phyloP scores from a whole-genome alignment of 2,888 invertebrate genomes.

The Dasypolia templi region DNA sequence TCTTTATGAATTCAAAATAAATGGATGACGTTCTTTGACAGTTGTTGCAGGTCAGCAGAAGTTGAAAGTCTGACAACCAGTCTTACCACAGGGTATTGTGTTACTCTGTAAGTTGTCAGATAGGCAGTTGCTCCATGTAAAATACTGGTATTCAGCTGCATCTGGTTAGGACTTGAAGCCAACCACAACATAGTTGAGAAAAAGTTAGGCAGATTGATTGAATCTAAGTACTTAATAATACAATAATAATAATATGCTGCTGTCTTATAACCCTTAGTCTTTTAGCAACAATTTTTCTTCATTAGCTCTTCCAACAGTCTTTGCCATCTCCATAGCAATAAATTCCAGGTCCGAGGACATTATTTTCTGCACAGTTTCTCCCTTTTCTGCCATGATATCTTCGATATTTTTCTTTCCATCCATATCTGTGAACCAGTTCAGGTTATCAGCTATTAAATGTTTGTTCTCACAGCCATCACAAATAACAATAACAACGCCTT shows the following conservation, averaged over 20 bases:
- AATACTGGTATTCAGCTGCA: too few relatives aligned
- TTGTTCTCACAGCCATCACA: constrained; percentile 97
- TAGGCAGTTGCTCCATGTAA: too few relatives aligned
- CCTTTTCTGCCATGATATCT: constrained; percentile 96
- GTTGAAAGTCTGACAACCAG: too few relatives aligned
- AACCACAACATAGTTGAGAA: too few relatives aligned
- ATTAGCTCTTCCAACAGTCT: constrained; percentile 66
- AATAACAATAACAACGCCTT: constrained; percentile 97
- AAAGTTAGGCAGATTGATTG: too few relatives aligned
- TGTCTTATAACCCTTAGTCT: constrained; percentile 23
- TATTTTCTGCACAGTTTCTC: constrained; percentile 93
- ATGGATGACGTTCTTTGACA: too few relatives aligned
- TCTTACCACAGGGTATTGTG: too few relatives aligned
- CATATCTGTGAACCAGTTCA: constrained; percentile 97
- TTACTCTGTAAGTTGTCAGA: too few relatives aligned
- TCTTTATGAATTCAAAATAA: constrained; percentile 13
- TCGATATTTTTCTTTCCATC: constrained; percentile 96
- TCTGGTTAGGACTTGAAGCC: too few relatives aligned
- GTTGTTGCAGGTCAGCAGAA: too few relatives aligned
- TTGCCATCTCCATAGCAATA: constrained; percentile 82
- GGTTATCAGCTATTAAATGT: constrained; percentile 98
- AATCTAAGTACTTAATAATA: constrained; percentile 3
- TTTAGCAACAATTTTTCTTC: constrained; percentile 66
- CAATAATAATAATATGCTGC: background rate
- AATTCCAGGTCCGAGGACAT: constrained; percentile 87